Evolutionary conservation across 2,113 vertebrate genomes (phyloP).

Genomic region (Columba livia): DNA sequence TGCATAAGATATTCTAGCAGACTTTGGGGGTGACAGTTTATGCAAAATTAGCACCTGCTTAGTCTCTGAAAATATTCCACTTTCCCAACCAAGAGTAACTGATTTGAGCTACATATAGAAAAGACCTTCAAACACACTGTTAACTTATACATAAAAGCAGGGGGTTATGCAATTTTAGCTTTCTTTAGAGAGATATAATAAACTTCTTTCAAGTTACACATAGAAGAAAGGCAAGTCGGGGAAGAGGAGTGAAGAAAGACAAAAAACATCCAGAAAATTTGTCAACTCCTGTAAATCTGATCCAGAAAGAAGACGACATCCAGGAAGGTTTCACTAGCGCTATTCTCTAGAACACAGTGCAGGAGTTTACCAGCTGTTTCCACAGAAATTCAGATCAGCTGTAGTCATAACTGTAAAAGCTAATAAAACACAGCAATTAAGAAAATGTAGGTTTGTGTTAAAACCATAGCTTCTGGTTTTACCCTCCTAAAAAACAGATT

Average conservation of each 20-base stretch:
- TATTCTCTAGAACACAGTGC: background rate
- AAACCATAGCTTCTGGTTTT: background rate
- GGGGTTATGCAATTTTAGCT: background rate
- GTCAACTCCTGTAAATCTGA: background rate
- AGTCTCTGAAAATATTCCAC: background rate
- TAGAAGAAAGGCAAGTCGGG: background rate
- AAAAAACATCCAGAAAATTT: background rate
- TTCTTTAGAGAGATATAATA: background rate
- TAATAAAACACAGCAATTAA: background rate
- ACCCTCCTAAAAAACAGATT: background rate
- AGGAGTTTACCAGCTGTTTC: background rate
- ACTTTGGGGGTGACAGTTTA: background rate
- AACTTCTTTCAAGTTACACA: background rate
- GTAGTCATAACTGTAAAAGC: background rate
- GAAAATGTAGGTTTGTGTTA: background rate
- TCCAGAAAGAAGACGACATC: background rate
- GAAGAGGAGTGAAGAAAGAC: background rate
- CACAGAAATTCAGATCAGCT: background rate
- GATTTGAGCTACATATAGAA: background rate
- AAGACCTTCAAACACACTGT: background rate
- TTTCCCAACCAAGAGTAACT: background rate
- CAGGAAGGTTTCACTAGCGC: background rate
- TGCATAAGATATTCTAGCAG: background rate
- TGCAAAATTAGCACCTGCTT: background rate
- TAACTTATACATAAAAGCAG: background rate